A percentile compares a stretch with the other conserved stretches of the same genome.
phyloP scores from a whole-genome alignment of 2,888 invertebrate species.

The Tipula unca region DNA sequence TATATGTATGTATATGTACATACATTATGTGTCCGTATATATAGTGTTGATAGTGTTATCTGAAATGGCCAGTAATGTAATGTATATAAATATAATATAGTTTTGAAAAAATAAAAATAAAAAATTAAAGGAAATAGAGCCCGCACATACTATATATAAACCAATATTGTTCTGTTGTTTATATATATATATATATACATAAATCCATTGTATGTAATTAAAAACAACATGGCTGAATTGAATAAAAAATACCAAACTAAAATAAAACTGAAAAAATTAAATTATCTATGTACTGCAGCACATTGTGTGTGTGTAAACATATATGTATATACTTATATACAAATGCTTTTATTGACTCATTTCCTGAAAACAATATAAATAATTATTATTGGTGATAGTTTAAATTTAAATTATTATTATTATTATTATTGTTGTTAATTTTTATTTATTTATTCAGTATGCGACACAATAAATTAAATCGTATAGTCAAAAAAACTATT shows the following conservation, averaged over 20 bases:
- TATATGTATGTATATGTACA: no score
- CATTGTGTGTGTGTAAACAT: neutral
- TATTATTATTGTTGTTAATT: no score
- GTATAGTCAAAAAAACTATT: neutral
- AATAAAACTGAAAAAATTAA: neutral
- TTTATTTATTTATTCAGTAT: neutral
- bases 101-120: neutral
- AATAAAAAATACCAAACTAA: neutral
- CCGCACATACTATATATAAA: neutral
- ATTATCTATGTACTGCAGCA: neutral
- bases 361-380: neutral
- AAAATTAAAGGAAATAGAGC: neutral
- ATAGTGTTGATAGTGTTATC: conserved; percentile 8
- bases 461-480: neutral
- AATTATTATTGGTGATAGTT: neutral
- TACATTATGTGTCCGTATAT: neutral
- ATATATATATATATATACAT: neutral
- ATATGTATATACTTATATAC: no score
- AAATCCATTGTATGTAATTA: neutral
- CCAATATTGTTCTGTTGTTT: neutral
- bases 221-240: neutral
- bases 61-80: neutral
- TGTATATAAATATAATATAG: neutral
- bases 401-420: neutral
- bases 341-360: neutral